Evolutionary conservation across 2,797 vertebrate genomes (phyloP).

Genomic region (Syndactyla subalaris): DNA sequence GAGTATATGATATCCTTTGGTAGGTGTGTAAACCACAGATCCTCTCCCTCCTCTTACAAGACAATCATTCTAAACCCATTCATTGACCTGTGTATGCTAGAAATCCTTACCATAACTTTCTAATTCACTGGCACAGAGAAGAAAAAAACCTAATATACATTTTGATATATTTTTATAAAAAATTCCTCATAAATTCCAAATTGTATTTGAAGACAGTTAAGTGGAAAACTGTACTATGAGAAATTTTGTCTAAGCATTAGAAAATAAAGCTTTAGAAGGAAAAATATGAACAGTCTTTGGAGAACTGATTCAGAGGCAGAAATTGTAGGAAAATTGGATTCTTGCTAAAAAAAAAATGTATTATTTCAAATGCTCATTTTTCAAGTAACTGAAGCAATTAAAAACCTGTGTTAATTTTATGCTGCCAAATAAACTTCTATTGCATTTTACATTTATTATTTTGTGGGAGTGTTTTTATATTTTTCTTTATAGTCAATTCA

Average conservation of each 20-base stretch:
- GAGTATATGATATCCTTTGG: not conserved
- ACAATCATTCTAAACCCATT: not conserved
- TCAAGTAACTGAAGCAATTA: not conserved
- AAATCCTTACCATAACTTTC: not conserved
- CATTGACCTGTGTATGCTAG: not conserved
- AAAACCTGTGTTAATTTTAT: not conserved
- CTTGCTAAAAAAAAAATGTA: not conserved
- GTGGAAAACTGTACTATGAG: not conserved
- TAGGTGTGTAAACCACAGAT: not conserved
- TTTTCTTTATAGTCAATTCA: not conserved
- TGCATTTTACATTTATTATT: not conserved
- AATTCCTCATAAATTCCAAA: not conserved
- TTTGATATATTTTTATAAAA: no score
- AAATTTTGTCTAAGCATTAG: not conserved
- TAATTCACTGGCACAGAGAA: not conserved
- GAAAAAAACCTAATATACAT: not conserved
- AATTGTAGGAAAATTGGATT: not conserved
- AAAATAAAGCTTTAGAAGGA: conserved; percentile 1
- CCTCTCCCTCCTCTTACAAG: not conserved
- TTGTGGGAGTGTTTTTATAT: not conserved
- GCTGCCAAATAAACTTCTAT: not conserved
- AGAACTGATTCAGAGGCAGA: not conserved
- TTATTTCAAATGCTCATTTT: not conserved
- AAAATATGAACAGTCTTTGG: not conserved
- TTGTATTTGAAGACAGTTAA: not conserved